These are phyloP conservation scores for Orthosia gothica DNA, from an alignment of 2,888 invertebrate genomes.

Conservation along the genomic window DNA sequence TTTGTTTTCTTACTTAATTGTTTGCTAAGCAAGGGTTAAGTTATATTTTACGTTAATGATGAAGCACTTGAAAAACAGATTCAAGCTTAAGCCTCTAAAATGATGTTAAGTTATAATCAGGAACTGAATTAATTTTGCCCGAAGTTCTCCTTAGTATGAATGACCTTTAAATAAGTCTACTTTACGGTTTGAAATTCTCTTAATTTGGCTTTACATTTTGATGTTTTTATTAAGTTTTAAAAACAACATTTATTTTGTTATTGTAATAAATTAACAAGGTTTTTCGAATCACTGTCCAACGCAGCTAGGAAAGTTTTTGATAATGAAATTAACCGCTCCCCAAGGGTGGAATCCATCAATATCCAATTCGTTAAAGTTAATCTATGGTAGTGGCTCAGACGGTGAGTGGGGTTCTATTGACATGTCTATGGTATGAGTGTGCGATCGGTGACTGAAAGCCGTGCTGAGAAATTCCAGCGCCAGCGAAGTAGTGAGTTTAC, in stretches of 20 bases:
- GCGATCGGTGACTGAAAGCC: conserved; percentile 34
- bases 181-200: conserved; percentile 37
- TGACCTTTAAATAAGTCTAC: conserved; percentile 48
- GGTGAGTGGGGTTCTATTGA: conserved; percentile 39
- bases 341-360: conserved; percentile 41
- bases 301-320: conserved; percentile 14
- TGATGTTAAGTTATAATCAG: conserved; percentile 42
- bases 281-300: conserved; percentile 8
- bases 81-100: conserved; percentile 40
- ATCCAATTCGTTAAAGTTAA: conserved; percentile 49
- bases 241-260: conserved; percentile 3
- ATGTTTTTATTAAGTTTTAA: conserved; percentile 8
- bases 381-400: conserved; percentile 50
- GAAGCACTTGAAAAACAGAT: conserved; percentile 26
- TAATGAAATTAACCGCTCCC: conserved; percentile 36
- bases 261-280: not conserved
- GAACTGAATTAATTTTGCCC: conserved; percentile 46
- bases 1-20: not conserved
- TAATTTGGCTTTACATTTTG: conserved; percentile 33
- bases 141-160: conserved; percentile 40
- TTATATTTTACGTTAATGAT: conserved; percentile 11
- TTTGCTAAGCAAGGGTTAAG: not conserved
- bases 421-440: conserved; percentile 29
- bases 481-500: conserved; percentile 19
- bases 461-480: conserved; percentile 14